A percentile compares a stretch with the other conserved stretches of the same genome.
phyloP scores from a whole-genome alignment of 2,888 invertebrate species.

The Sarcophaga carnaria region DNA sequence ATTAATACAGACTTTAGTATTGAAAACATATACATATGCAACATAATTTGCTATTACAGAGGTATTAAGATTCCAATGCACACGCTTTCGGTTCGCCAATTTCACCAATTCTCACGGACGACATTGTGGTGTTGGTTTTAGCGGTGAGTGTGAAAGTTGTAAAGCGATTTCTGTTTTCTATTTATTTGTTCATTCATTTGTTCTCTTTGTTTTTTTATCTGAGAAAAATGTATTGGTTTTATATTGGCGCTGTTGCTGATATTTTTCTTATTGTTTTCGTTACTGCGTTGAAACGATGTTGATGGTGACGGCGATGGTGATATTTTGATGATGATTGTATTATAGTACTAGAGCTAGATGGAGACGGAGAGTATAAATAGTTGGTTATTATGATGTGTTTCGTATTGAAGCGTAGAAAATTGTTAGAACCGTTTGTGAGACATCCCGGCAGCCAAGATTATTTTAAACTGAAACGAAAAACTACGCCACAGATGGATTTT shows the following conservation, averaged over 20 bases:
- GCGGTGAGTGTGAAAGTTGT: conserved; percentile 22
- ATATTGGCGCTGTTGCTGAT: conserved; percentile 22
- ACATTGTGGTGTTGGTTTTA: neutral
- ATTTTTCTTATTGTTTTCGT: conserved; percentile 6
- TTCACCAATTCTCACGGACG: neutral
- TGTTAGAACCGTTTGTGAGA: conserved; percentile 72
- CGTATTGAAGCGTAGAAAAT: conserved; percentile 70
- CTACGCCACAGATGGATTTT: conserved; percentile 74
- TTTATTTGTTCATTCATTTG: neutral
- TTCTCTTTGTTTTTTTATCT: conserved; percentile 18
- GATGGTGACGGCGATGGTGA: conserved; percentile 70
- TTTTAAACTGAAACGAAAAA: conserved; percentile 71
- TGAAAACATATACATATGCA: too few relatives aligned
- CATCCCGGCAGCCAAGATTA: conserved; percentile 77
- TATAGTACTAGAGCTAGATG: conserved; percentile 35
- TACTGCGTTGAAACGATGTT: conserved; percentile 19
- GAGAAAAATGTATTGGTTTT: conserved; percentile 26
- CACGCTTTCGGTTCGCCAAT: conserved; percentile 6
- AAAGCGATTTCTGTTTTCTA: conserved; percentile 38
- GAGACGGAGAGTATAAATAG: conserved; percentile 40
- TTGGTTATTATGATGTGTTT: conserved; percentile 58
- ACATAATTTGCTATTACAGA: too few relatives aligned
- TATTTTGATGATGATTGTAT: conserved; percentile 60
- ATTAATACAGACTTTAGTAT: too few relatives aligned
- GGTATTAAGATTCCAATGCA: conserved; percentile 33